A percentile compares a stretch with the other conserved stretches of the same genome.
Evolutionary conservation across 2,797 vertebrate genomes (phyloP).

Genomic region (Megaceryle alcyon): DNA sequence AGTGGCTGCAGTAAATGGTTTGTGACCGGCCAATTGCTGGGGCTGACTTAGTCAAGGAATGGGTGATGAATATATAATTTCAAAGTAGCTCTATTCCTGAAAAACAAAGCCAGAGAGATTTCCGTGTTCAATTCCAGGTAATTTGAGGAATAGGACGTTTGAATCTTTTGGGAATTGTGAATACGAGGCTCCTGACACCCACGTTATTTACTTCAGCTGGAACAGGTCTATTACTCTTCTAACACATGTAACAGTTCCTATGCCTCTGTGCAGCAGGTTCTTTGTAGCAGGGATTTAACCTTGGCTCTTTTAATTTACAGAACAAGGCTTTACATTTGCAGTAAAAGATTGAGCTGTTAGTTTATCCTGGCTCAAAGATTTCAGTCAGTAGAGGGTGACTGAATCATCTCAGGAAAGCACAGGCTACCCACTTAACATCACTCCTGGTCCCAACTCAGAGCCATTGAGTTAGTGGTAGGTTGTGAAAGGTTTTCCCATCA

Average conservation of each 20-base stretch:
- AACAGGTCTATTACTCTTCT: background rate
- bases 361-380: background rate
- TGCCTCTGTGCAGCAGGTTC: background rate
- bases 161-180: background rate
- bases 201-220: background rate
- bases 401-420: background rate
- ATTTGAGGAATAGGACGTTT: background rate
- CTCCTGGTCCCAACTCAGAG: background rate
- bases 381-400: background rate
- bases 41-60: background rate
- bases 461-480: background rate
- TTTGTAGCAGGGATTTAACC: background rate
- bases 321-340: background rate
- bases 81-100: background rate
- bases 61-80: background rate
- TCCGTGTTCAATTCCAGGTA: background rate
- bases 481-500: background rate
- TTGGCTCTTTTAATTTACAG: background rate
- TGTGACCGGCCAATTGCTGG: background rate
- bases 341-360: background rate
- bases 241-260: background rate
- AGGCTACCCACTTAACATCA: no score
- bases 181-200: background rate
- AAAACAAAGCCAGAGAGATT: background rate
- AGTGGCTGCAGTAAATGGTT: background rate